phyloP scores from a whole-genome alignment of 2,113 vertebrate genomes.

The Erinaceus europaeus region DNA sequence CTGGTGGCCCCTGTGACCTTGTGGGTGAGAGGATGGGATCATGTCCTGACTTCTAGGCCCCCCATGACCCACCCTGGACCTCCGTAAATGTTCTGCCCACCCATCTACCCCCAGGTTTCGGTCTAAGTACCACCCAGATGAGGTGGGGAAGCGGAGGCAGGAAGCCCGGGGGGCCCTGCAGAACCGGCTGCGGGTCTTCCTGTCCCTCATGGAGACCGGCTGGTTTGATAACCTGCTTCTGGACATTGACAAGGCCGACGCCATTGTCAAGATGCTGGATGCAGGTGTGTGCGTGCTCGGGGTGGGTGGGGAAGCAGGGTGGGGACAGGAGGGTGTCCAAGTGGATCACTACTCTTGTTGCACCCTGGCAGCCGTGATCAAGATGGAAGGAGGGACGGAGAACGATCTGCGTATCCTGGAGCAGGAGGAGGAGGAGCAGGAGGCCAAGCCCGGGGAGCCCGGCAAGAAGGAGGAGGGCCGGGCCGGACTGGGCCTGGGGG shows the following conservation, averaged over 20 bases:
- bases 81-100: conserved; percentile 19
- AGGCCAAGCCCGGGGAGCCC: conserved; percentile 74
- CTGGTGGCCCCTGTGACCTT: background rate
- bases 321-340: background rate
- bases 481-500: conserved; percentile 21
- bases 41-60: conserved; percentile 55
- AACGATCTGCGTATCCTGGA: conserved; percentile 92
- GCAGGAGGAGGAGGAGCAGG: conserved; percentile 86
- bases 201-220: conserved; percentile 88
- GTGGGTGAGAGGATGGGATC: conserved; percentile 67
- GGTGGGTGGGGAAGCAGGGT: background rate
- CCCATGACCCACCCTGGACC: conserved; percentile 18
- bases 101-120: conserved; percentile 86
- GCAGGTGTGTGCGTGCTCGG: conserved; percentile 83
- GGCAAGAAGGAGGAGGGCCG: conserved; percentile 78
- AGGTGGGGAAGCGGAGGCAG: conserved; percentile 87
- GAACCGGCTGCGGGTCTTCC: conserved; percentile 88
- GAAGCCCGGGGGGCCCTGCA: conserved; percentile 87
- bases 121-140: conserved; percentile 95
- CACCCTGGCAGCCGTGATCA: conserved; percentile 88
- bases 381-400: conserved; percentile 94
- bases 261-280: conserved; percentile 92
- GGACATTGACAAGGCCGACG: conserved; percentile 89
- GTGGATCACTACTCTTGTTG: background rate
- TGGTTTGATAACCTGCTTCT: conserved; percentile 90